Conservation (phyloP, 2,888 invertebrate genomes). For the Drosophila siamana region DNA sequence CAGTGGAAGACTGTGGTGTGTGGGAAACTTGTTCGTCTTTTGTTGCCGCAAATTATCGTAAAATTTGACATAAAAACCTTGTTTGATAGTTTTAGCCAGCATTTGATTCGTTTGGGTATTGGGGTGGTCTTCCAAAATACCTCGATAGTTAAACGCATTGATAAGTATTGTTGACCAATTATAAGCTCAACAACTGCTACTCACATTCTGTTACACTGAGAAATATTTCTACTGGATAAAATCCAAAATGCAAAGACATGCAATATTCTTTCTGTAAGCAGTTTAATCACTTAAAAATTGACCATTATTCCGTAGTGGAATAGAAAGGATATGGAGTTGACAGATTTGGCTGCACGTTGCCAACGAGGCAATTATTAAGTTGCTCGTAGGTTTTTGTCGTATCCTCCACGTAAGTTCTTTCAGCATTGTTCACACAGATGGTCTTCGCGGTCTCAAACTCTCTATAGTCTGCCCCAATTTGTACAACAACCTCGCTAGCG, state of each 20-base stretch:
- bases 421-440: constrained; percentile 50
- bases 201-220: too few species aligned
- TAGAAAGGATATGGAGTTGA: background rate
- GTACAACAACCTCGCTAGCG: constrained; percentile 24
- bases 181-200: too few species aligned
- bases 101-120: constrained; percentile 17
- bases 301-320: too few species aligned
- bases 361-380: constrained; percentile 44
- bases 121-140: constrained; percentile 48
- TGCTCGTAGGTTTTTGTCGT: constrained; percentile 36
- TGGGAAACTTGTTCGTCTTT: constrained; percentile 60
- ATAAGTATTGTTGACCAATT: background rate
- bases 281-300: too few species aligned
- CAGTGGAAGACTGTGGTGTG: constrained; percentile 22
- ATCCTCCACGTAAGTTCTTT: constrained; percentile 37
- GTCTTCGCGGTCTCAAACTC: constrained; percentile 8
- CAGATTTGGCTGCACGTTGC: background rate
- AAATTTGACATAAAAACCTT: constrained; percentile 59
- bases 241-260: too few species aligned
- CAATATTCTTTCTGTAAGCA: too few species aligned
- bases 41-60: constrained; percentile 62
- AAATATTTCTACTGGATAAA: too few species aligned
- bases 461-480: constrained; percentile 17
- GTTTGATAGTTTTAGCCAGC: constrained; percentile 29
- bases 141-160: background rate